Evolutionary conservation across 1,140 invertebrate species (phyloP), one percentile per base, ranked within the genome.

Genomic region (Zaprionus vittiger): DNA sequence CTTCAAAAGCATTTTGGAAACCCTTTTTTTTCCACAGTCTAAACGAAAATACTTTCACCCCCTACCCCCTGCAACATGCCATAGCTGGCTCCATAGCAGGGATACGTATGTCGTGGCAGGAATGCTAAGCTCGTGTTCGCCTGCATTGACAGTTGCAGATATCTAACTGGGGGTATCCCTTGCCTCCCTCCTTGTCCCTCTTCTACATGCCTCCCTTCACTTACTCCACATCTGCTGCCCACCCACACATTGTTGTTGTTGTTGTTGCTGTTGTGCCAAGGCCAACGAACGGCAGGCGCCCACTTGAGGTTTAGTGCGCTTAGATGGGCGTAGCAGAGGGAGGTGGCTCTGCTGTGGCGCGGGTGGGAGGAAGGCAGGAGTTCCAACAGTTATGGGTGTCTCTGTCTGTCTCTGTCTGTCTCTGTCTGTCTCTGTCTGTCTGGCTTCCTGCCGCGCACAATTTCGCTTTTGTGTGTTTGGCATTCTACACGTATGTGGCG

Each of bases 381-480:
- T 2, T 22, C 1, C 17, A 24, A 24, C 11, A 24, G 52, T 9
- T 17, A 44, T 44, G 22, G 54, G 54, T 24, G 26, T 44, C 56
- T 24, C 17, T 56, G 67, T 70, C 73, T 75, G 73, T 22, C 17
- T 70, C 73, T 75, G 73, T 22, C 17, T 47, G 73, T 75, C 73
- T 75, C 73, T 75, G 73, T 22, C 17, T 70, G 66, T 75, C 66
- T 22, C 17, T 47, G 73, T 75, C 73, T 75, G 73, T 54, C 34
- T 49, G 20, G 59, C 31, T 70, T 74, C 72, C 72, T 74, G 72
- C 61, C 74, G 68, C 61, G 68, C 62, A 65, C 56, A 66, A 55
- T 77, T 69, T 77, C 69, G 56, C 74, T 77, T 73, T 73, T 77
- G 74, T 61, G 68, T 60, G 26, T 41, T 71, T 38, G 54, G 24